Conservation (phyloP, 2,797 vertebrate species). For the Pitangus sulphuratus region DNA sequence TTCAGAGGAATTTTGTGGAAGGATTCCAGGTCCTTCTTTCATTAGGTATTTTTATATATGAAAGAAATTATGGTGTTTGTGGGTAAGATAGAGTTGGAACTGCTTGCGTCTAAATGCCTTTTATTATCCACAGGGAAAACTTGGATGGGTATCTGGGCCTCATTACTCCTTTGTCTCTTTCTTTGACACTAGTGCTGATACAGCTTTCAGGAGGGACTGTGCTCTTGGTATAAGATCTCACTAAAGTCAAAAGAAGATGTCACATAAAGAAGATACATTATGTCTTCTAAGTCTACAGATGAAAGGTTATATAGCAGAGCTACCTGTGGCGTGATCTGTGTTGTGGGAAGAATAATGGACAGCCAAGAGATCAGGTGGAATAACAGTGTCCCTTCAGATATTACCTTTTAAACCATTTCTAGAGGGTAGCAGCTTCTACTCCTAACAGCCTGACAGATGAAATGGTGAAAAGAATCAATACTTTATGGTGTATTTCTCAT, state of each 20-base stretch:
- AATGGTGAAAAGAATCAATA: not conserved
- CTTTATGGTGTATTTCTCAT: not conserved
- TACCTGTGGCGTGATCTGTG: not conserved
- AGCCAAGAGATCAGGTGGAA: not conserved
- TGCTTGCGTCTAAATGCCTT: not conserved
- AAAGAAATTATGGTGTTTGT: not conserved
- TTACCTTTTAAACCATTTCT: not conserved
- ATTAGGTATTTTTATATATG: not conserved
- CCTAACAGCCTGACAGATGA: not conserved
- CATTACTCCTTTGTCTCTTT: not conserved
- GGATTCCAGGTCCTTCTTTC: slow-evolving; percentile 21
- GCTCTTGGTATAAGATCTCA: not conserved
- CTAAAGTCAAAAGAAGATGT: not conserved
- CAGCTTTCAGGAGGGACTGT: not conserved
- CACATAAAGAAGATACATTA: not conserved
- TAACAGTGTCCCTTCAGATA: not conserved
- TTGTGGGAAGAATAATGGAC: not conserved
- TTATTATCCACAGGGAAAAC: not conserved
- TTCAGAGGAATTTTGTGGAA: slow-evolving; percentile 29
- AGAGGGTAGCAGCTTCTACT: not conserved
- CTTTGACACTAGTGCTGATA: not conserved
- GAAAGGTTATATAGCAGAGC: not conserved
- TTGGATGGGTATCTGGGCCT: not conserved
- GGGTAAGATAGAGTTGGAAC: not conserved
- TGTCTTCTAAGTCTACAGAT: not conserved